These are phyloP conservation scores for Antigone vipio DNA, from an alignment of 2,113 vertebrate genomes.

Conservation along the genomic window DNA sequence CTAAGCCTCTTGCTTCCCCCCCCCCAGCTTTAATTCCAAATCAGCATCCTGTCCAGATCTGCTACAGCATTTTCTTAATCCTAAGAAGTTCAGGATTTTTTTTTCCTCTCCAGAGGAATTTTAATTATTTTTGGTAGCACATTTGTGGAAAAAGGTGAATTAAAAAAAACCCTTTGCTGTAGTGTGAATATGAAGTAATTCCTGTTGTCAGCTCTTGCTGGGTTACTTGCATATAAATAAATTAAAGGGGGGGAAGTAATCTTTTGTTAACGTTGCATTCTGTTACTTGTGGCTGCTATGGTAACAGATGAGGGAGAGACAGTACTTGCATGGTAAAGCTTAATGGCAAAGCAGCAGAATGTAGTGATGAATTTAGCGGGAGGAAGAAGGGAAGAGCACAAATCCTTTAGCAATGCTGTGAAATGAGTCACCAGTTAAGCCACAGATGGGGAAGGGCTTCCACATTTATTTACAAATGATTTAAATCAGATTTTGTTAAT, in stretches of 20 bases:
- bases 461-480: not conserved
- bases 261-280: constrained; percentile 28
- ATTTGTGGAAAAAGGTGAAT: not conserved
- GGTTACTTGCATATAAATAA: constrained; percentile 54
- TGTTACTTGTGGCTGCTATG: constrained; percentile 50
- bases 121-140: not conserved
- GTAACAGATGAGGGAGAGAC: constrained; percentile 40
- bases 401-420: not conserved
- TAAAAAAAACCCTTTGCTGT: not conserved
- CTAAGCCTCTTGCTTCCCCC: constrained; percentile 6
- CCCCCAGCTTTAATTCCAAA: constrained; percentile 9
- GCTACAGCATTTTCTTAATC: constrained; percentile 28
- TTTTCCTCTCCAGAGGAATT: not conserved
- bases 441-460: not conserved
- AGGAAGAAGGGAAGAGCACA: not conserved
- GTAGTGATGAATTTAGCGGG: not conserved
- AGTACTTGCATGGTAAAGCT: not conserved
- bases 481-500: not conserved
- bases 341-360: not conserved
- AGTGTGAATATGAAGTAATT: not conserved
- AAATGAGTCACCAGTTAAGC: not conserved
- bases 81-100: not conserved
- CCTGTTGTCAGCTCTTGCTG: constrained; percentile 8
- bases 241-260: not conserved
- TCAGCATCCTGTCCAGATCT: constrained; percentile 18